A percentile compares a stretch with the other conserved stretches of the same genome.
Conservation (phyloP, 2,888 invertebrate species). For the Agonopterix heracliana region DNA sequence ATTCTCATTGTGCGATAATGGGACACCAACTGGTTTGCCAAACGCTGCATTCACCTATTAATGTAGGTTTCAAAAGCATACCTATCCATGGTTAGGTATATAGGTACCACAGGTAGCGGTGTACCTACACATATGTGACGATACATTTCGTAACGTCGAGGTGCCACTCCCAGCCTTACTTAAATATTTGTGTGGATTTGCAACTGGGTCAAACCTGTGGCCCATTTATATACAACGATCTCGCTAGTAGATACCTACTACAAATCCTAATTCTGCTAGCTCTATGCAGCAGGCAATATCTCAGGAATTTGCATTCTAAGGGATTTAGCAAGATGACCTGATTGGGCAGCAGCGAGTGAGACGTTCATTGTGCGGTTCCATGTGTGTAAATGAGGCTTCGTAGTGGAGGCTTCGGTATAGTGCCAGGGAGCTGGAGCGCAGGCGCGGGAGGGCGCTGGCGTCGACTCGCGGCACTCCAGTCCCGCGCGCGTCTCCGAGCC, state of each 20-base stretch:
- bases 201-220: slow-evolving; percentile 54
- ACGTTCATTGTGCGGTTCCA: slow-evolving; percentile 33
- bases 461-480: slow-evolving; percentile 45
- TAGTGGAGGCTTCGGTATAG: slow-evolving; percentile 4
- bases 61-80: too few relatives aligned
- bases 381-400: slow-evolving; percentile 47
- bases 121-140: background rate
- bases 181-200: slow-evolving; percentile 49
- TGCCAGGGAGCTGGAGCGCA: slow-evolving; percentile 21
- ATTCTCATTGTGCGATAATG: too few relatives aligned
- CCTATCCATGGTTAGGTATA: too few relatives aligned
- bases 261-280: background rate
- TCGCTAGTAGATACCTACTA: background rate
- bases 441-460: slow-evolving; percentile 53
- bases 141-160: slow-evolving; percentile 30
- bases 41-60: too few relatives aligned
- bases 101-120: too few relatives aligned
- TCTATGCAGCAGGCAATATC: slow-evolving; percentile 23
- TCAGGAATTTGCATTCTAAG: slow-evolving; percentile 26
- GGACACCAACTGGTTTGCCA: too few relatives aligned
- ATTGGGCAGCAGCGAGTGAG: slow-evolving; percentile 25
- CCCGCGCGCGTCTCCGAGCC: slow-evolving; percentile 52
- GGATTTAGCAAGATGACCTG: slow-evolving; percentile 28
- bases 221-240: slow-evolving; percentile 16
- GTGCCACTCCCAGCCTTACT: slow-evolving; percentile 53